Percentiles rank a stretch among this genome's conserved stretches.
Conservation (phyloP, 2,888 invertebrate genomes). For the Hylaea fasciaria region DNA sequence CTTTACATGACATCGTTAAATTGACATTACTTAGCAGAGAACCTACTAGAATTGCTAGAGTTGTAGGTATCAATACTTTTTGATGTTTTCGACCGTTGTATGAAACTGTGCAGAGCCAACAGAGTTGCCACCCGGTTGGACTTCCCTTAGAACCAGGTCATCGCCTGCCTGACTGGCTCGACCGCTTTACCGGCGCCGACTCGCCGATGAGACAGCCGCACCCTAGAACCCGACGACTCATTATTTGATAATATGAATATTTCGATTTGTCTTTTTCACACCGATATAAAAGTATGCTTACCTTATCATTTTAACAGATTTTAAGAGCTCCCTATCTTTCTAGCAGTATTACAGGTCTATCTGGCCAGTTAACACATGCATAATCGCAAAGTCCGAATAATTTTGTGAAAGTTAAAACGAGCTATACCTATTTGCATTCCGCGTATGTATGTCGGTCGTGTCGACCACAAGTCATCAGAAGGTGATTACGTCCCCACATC, state of each 20-base stretch:
- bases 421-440: constrained; percentile 4
- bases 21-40: no score
- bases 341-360: no score
- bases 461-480: constrained; percentile 8
- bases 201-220: constrained; percentile 58
- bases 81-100: no score
- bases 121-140: constrained; percentile 46
- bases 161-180: constrained; percentile 68
- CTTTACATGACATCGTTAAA: no score
- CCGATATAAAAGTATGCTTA: background rate
- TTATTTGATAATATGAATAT: constrained; percentile 30
- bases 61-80: no score
- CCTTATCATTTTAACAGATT: no score
- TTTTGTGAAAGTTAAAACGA: constrained; percentile 15
- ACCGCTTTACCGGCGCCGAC: constrained; percentile 62
- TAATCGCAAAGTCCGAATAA: background rate
- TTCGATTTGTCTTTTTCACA: constrained; percentile 19
- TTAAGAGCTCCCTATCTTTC: no score
- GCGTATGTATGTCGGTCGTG: constrained; percentile 7
- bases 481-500: constrained; percentile 10
- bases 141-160: constrained; percentile 81
- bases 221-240: constrained; percentile 53
- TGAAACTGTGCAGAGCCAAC: background rate
- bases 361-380: background rate
- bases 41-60: no score